Percentiles rank a stretch among this genome's conserved stretches.
phyloP scores from a whole-genome alignment of 2,797 vertebrate genomes.

The Enteromius anoplus region DNA sequence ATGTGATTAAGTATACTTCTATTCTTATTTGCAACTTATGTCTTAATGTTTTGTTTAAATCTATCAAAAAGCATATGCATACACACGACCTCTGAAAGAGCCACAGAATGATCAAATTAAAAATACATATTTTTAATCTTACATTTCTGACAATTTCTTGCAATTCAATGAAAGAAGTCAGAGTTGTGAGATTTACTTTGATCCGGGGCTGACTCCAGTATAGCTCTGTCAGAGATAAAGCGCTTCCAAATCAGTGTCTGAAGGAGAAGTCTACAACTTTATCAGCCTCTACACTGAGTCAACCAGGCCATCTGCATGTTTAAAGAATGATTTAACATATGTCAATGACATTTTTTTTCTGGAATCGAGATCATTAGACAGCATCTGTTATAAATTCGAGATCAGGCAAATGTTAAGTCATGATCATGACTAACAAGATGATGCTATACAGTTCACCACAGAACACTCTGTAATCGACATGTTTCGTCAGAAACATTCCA shows the following conservation, averaged over 20 bases:
- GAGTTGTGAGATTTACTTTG: not conserved
- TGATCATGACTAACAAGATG: not conserved
- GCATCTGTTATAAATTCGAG: not conserved
- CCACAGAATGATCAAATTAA: not conserved
- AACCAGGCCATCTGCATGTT: not conserved
- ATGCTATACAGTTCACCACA: not conserved
- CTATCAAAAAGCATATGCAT: not conserved
- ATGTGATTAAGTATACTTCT: not conserved
- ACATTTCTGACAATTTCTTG: not conserved
- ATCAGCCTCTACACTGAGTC: not conserved
- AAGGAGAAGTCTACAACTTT: not conserved
- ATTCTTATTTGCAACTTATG: not conserved
- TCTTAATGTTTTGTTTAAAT: not conserved
- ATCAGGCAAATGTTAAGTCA: not conserved
- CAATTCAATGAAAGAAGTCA: not conserved
- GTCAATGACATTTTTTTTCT: not conserved
- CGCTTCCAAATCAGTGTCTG: constrained; percentile 6
- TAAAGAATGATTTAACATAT: not conserved
- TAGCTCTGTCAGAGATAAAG: not conserved
- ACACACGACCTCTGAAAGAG: not conserved
- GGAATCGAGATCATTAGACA: not conserved
- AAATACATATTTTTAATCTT: not conserved
- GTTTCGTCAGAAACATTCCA: constrained; percentile 1
- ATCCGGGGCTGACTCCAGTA: not conserved
- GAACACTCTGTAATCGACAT: not conserved